Percentiles rank a stretch among this genome's conserved stretches.
These are phyloP conservation scores for Palythoa heliodiscus DNA, from an alignment of 92 coral and sea anemone genomes.

Conservation along the genomic window DNA sequence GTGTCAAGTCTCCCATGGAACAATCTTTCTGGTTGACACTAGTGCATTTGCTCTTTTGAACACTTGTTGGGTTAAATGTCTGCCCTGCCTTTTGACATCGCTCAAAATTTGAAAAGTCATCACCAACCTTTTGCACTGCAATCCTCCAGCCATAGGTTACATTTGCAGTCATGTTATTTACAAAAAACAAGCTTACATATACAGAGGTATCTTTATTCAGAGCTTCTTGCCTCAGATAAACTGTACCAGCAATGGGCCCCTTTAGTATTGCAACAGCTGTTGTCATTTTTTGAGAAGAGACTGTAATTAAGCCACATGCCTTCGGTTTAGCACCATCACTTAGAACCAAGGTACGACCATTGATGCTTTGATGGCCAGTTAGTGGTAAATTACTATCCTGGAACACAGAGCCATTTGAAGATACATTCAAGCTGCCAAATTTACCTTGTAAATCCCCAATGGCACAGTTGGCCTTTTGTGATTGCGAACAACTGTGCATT, in stretches of 20 bases:
- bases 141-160: conserved; percentile 59
- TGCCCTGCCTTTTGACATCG: conserved; percentile 50
- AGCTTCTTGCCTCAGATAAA: conserved; percentile 74
- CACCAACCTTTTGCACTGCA: conserved; percentile 41
- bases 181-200: conserved; percentile 73
- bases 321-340: conserved; percentile 49
- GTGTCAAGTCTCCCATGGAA: conserved; percentile 63
- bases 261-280: conserved; percentile 75
- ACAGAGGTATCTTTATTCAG: conserved; percentile 60
- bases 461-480: conserved; percentile 66
- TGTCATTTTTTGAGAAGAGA: conserved; percentile 36
- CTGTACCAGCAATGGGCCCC: conserved; percentile 85
- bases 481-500: conserved; percentile 30
- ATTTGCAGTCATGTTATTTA: conserved; percentile 42
- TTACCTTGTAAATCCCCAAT: conserved; percentile 81
- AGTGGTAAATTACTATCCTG: conserved; percentile 63
- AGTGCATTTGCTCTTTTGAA: conserved; percentile 47
- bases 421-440: conserved; percentile 59
- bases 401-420: conserved; percentile 46
- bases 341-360: conserved; percentile 80
- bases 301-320: conserved; percentile 86
- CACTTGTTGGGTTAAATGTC: conserved; percentile 54
- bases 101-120: conserved; percentile 32
- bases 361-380: conserved; percentile 70
- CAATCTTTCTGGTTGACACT: conserved; percentile 50